Evolutionary conservation across 2,888 invertebrate species (phyloP).

Genomic region (Lasioglossum zephyrum): DNA sequence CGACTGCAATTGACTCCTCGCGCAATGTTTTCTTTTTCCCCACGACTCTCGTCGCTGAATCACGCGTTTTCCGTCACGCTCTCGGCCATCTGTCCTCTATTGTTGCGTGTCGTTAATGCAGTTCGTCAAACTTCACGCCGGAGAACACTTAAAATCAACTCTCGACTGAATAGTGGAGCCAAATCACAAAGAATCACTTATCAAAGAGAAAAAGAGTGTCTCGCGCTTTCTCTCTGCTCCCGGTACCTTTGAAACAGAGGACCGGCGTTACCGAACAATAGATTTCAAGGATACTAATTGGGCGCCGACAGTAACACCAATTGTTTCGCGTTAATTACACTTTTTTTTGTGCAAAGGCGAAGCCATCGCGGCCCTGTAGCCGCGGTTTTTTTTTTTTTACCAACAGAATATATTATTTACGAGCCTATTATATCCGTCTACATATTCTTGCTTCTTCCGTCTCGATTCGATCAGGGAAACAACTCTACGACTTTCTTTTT

Average conservation of each 20-base stretch:
- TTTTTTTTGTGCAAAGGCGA: slow-evolving; percentile 8
- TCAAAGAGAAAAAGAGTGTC: slow-evolving; percentile 27
- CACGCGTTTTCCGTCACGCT: neutral
- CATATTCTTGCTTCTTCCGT: neutral
- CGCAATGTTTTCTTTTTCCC: slow-evolving; percentile 3
- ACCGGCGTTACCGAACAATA: slow-evolving; percentile 43
- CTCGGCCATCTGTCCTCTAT: slow-evolving; percentile 29
- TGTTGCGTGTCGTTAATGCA: slow-evolving; percentile 50
- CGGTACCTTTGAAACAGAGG: slow-evolving; percentile 26
- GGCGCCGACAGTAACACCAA: slow-evolving; percentile 19
- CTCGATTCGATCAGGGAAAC: neutral
- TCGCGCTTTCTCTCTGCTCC: neutral
- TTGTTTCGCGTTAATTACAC: slow-evolving; percentile 19
- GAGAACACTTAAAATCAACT: slow-evolving; percentile 19
- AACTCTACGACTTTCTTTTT: neutral
- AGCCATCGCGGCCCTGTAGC: neutral
- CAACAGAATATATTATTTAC: slow-evolving; percentile 21
- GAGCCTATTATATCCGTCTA: neutral
- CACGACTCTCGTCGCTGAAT: neutral
- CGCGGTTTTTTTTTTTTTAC: neutral
- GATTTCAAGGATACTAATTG: slow-evolving; percentile 35
- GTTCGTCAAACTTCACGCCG: slow-evolving; percentile 24
- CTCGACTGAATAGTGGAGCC: neutral
- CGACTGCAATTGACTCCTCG: slow-evolving; percentile 1
- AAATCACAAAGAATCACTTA: slow-evolving; percentile 53